Conservation (phyloP, 1,140 invertebrate species). For the Drosophila kikkawai region DNA sequence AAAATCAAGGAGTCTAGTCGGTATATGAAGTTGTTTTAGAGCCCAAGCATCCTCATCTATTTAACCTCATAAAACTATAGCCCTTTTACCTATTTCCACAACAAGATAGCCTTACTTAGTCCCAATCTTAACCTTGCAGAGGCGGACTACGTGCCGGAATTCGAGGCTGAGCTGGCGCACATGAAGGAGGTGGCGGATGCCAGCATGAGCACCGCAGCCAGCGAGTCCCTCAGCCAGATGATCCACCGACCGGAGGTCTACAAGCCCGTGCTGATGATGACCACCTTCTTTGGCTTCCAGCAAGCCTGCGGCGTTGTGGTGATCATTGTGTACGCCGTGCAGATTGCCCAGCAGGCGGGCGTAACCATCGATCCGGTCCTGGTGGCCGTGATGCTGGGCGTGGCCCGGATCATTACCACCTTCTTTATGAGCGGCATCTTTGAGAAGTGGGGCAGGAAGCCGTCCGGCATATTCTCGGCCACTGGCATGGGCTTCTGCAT, state of each 20-base stretch:
- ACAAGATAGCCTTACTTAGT: background rate
- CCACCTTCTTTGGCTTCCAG: conserved; percentile 91
- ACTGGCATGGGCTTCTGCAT: conserved; percentile 88
- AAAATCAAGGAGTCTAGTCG: too few relatives aligned
- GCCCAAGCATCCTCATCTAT: too few relatives aligned
- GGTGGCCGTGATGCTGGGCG: conserved; percentile 87
- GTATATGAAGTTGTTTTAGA: too few relatives aligned
- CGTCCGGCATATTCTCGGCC: conserved; percentile 88
- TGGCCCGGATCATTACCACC: conserved; percentile 87
- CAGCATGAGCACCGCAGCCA: conserved; percentile 62
- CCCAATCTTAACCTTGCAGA: conserved; percentile 12
- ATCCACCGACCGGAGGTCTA: conserved; percentile 85
- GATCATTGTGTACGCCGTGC: conserved; percentile 90
- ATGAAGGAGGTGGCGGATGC: conserved; percentile 71
- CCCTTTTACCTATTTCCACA: too few relatives aligned
- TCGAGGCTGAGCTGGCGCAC: conserved; percentile 80
- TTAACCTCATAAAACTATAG: background rate
- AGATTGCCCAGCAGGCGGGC: conserved; percentile 88
- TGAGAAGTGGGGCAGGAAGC: conserved; percentile 87
- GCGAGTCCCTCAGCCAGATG: conserved; percentile 69
- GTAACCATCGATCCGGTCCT: conserved; percentile 87
- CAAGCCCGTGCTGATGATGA: conserved; percentile 89
- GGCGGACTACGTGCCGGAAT: conserved; percentile 65
- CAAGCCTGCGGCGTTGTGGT: conserved; percentile 92
- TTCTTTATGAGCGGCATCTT: conserved; percentile 86